Evolutionary conservation across 2,797 vertebrate species (phyloP), one percentile per base, ranked within the genome.

Genomic region (Xyrichtys novacula): DNA sequence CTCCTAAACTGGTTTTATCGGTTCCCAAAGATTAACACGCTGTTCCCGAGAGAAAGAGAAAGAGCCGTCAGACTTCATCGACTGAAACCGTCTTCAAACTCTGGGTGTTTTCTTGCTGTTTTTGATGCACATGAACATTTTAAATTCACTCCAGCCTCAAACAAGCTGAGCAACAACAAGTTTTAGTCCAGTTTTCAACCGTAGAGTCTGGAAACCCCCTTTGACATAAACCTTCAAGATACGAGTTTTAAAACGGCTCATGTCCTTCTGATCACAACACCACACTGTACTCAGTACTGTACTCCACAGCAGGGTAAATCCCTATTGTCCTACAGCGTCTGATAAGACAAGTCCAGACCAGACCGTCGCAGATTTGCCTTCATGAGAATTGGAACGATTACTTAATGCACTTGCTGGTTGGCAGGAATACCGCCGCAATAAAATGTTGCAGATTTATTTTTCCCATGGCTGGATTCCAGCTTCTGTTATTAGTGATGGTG

Each of bases 401-500:
- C 74, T 62, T 67, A 65, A 74, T 52, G 57, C 78, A 61, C 56
- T 71, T 63, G 50, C 70, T 64, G 58, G 59, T 71, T 88, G 68
- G 68, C 73, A 72, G 77, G 70, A 76, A 50, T 43, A 38, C 61
- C 62, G 67, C 56, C 40, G 75, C 66, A 64, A 48, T 56, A 78
- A 83, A 83, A 77, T 84, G 80, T 84, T 78, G 49, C 86, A 89
- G 70, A 85, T 87, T 85, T 88, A 81, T 89, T 90, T 91, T 91
- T 90, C 87, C 86, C 90, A 91, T 90, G 87, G 90, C 86, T 19
- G 0, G 23, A 6, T 56, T 87, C 89, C 89, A 90, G 71, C 77
- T 84, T 63, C 71, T 79, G 83, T 85, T 84, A 88, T 85, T 84
- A 86, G 76, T 42, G 29, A 38, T 84, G 83, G 68, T 61, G 85